A percentile compares a stretch with the other conserved stretches of the same genome.
These are phyloP conservation scores for Gerris buenoi DNA, from an alignment of 1,140 invertebrate genomes.

Conservation along the genomic window DNA sequence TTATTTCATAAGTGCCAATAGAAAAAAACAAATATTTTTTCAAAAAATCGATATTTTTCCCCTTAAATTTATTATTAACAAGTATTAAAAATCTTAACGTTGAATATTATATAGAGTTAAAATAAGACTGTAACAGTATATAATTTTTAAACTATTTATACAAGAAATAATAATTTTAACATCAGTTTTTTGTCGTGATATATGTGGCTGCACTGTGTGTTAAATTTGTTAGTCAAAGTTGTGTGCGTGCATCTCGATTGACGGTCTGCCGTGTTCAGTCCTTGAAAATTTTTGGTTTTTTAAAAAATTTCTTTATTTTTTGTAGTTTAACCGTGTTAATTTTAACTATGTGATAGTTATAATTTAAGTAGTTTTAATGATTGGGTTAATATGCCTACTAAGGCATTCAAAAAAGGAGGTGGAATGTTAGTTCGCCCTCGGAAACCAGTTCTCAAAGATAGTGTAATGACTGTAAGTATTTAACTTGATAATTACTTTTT, in stretches of 20 bases:
- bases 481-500: no score
- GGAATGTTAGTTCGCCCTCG: conserved; percentile 55
- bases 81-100: no score
- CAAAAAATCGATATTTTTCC: neutral
- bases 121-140: no score
- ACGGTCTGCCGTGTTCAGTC: neutral
- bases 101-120: no score
- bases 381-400: conserved; percentile 35
- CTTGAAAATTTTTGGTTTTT: neutral
- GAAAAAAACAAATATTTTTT: neutral
- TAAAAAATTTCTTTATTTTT: neutral
- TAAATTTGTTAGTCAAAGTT: neutral
- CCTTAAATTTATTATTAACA: neutral
- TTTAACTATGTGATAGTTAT: neutral
- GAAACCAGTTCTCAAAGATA: conserved; percentile 54
- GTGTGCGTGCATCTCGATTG: neutral
- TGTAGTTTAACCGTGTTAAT: neutral
- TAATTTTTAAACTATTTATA: no score
- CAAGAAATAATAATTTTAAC: no score
- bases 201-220: neutral
- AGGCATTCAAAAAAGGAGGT: conserved; percentile 41
- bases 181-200: neutral
- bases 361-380: neutral
- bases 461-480: conserved; percentile 48
- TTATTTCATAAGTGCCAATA: no score